A percentile compares a stretch with the other conserved stretches of the same genome.
These are phyloP conservation scores for Pecten maximus DNA, from an alignment of 2,888 invertebrate genomes.

Conservation along the genomic window DNA sequence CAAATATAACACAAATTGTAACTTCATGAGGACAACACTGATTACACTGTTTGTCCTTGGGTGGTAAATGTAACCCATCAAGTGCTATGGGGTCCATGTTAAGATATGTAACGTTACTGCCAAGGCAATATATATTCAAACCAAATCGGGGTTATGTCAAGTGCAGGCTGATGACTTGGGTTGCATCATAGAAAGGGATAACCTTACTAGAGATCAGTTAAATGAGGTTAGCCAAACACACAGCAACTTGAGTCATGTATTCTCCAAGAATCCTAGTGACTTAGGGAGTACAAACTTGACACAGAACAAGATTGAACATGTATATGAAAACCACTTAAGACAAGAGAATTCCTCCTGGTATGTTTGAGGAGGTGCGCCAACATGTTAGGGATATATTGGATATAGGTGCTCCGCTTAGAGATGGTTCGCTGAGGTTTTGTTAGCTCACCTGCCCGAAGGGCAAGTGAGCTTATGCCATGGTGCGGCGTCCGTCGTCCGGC, in stretches of 20 bases:
- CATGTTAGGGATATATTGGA: constrained; percentile 52
- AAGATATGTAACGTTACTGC: constrained; percentile 51
- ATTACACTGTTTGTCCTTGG: constrained; percentile 40
- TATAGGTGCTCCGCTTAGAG: constrained; percentile 53
- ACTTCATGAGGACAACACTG: background rate
- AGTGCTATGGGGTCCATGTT: constrained; percentile 35
- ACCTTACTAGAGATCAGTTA: constrained; percentile 42
- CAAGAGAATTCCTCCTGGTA: constrained; percentile 53
- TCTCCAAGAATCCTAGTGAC: constrained; percentile 49
- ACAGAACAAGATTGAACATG: constrained; percentile 47
- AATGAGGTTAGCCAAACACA: constrained; percentile 39
- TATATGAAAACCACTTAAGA: constrained; percentile 54
- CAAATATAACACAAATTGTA: background rate
- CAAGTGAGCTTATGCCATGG: too few species aligned
- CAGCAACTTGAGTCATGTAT: constrained; percentile 43
- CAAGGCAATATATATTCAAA: constrained; percentile 44
- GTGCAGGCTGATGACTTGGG: constrained; percentile 26
- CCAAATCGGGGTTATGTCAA: constrained; percentile 39
- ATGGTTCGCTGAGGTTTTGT: constrained; percentile 55
- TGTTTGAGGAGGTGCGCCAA: constrained; percentile 53
- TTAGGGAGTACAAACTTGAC: constrained; percentile 46
- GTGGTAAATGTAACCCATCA: background rate
- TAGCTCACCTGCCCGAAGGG: too few species aligned
- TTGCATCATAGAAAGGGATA: background rate
- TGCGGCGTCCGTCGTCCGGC: too few species aligned